Conservation (phyloP, 2,888 invertebrate species). For the Pomacea canaliculata region DNA sequence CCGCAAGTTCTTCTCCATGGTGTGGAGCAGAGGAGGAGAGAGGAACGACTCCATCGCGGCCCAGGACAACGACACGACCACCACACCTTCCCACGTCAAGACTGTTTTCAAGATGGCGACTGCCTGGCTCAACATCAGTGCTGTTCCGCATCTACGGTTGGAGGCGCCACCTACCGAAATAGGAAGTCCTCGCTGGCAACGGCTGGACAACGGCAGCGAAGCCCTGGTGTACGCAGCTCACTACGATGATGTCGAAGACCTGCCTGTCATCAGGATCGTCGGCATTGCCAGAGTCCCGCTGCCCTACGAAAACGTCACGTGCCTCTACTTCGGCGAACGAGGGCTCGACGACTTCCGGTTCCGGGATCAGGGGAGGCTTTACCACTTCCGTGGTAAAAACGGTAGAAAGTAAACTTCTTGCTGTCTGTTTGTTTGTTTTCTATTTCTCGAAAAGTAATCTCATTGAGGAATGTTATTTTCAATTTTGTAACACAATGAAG, state of each 20-base stretch:
- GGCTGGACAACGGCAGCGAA: background rate
- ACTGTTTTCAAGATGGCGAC: too few relatives aligned
- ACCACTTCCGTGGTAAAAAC: slow-evolving; percentile 6
- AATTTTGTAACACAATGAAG: too few relatives aligned
- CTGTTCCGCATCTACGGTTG: background rate
- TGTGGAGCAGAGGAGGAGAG: too few relatives aligned
- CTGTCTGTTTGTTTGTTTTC: too few relatives aligned
- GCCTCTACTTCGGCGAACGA: background rate
- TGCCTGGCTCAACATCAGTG: too few relatives aligned
- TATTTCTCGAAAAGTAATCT: too few relatives aligned
- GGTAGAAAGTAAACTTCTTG: background rate
- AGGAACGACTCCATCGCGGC: too few relatives aligned
- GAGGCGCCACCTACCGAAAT: background rate
- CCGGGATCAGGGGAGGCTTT: background rate
- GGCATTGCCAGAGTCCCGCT: slow-evolving; percentile 11
- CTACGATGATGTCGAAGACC: slow-evolving; percentile 14
- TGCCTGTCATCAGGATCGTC: slow-evolving; percentile 13
- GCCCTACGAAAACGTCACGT: slow-evolving; percentile 14
- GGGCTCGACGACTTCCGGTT: background rate
- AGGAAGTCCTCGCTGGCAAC: slow-evolving; percentile 11
- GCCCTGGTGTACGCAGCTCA: slow-evolving; percentile 16
- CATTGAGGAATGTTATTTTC: too few relatives aligned
- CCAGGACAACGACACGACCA: too few relatives aligned
- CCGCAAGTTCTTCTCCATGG: too few relatives aligned
- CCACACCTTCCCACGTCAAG: too few relatives aligned